Evolutionary conservation across 2,888 invertebrate species (phyloP).

Genomic region (Thelaira solivaga): DNA sequence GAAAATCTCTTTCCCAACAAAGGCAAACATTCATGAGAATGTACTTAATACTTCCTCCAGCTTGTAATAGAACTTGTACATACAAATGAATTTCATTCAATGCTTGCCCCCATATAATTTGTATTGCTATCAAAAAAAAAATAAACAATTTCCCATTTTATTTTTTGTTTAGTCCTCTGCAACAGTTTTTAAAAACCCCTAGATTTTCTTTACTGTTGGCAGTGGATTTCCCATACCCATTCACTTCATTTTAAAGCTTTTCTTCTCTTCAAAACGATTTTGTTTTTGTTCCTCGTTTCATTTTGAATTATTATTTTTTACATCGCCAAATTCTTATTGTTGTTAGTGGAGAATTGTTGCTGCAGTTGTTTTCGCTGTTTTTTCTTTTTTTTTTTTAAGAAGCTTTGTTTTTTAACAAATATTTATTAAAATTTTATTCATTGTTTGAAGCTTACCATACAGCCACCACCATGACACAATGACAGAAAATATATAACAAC

Average conservation of each 20-base stretch:
- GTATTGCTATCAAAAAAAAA: constrained; percentile 17
- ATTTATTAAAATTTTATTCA: constrained; percentile 61
- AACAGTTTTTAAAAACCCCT: constrained; percentile 61
- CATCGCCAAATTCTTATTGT: constrained; percentile 29
- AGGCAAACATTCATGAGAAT: too few relatives aligned
- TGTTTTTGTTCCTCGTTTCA: constrained; percentile 39
- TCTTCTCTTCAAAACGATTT: neutral
- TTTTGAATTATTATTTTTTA: constrained; percentile 23
- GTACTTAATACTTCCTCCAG: too few relatives aligned
- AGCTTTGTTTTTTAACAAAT: constrained; percentile 45
- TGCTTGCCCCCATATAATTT: constrained; percentile 45
- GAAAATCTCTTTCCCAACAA: too few relatives aligned
- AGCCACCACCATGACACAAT: constrained; percentile 1
- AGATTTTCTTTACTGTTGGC: constrained; percentile 41
- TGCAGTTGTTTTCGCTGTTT: neutral
- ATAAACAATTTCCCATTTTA: constrained; percentile 3
- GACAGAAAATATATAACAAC: constrained; percentile 16
- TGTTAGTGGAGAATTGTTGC: constrained; percentile 12
- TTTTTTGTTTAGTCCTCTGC: constrained; percentile 23
- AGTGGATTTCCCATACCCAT: constrained; percentile 21
- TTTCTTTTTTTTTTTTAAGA: constrained; percentile 10
- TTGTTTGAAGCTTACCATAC: constrained; percentile 32
- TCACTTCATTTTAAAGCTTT: constrained; percentile 7
- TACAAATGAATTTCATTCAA: constrained; percentile 46
- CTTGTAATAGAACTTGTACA: constrained; percentile 33